Percentiles rank a stretch among this genome's conserved stretches.
Conservation (phyloP, 2,797 vertebrate genomes). For the Pogonophryne albipinna region DNA sequence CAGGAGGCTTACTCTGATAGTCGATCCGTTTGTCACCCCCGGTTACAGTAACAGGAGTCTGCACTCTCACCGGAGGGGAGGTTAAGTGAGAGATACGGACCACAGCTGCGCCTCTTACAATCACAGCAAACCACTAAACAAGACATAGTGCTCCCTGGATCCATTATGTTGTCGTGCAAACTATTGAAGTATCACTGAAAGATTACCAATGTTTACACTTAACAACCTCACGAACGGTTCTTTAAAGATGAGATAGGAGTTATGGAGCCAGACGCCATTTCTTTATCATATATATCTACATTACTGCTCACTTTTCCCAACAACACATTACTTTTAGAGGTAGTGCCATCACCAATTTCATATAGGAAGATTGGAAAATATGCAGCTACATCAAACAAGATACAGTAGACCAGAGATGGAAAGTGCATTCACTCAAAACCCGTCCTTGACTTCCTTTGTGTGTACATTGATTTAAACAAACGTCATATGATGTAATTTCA, state of each 20-base stretch:
- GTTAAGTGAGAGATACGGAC: constrained; percentile 23
- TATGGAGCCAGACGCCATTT: background rate
- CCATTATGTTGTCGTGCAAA: constrained; percentile 13
- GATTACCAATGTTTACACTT: background rate
- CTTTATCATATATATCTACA: background rate
- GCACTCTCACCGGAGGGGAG: constrained; percentile 28
- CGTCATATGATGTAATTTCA: too few relatives aligned
- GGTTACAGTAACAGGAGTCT: constrained; percentile 37
- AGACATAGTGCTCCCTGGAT: background rate
- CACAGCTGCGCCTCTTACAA: constrained; percentile 5
- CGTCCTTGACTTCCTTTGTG: too few relatives aligned
- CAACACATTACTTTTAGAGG: background rate
- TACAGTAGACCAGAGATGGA: too few relatives aligned
- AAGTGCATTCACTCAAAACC: too few relatives aligned
- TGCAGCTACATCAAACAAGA: background rate
- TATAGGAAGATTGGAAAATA: background rate
- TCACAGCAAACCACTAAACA: constrained; percentile 28
- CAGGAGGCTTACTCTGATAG: constrained; percentile 37
- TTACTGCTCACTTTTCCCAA: background rate
- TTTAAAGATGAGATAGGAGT: background rate
- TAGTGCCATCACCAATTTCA: background rate
- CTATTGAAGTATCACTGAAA: constrained; percentile 5
- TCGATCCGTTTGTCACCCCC: constrained; percentile 56
- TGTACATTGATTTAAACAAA: too few relatives aligned
- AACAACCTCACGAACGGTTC: background rate